These are phyloP conservation scores for Pseudococcus viburni DNA, from an alignment of 2,888 invertebrate species.

Conservation along the genomic window DNA sequence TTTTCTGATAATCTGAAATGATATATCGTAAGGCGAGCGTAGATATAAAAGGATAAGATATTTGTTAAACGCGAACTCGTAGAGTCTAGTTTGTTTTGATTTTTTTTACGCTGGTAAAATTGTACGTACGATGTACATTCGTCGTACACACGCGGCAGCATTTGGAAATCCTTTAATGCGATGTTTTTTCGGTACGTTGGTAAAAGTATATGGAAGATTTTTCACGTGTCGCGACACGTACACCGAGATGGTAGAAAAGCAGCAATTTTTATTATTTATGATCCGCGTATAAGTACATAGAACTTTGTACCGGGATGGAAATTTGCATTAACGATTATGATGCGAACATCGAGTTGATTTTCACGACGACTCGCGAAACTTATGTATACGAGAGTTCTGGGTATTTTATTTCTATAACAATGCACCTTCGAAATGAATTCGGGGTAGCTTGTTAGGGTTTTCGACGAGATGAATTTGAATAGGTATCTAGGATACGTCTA, in stretches of 20 bases:
- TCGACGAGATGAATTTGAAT: not conserved
- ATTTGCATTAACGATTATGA: slow-evolving; percentile 22
- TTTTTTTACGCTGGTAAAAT: not conserved
- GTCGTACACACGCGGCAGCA: not conserved
- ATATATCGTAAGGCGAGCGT: slow-evolving; percentile 9
- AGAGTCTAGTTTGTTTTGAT: slow-evolving; percentile 47
- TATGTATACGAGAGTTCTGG: not conserved
- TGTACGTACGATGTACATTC: not conserved
- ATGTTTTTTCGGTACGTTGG: slow-evolving; percentile 29
- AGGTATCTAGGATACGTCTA: not conserved
- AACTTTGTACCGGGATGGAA: slow-evolving; percentile 15
- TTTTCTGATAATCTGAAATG: slow-evolving; percentile 43
- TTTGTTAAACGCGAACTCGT: slow-evolving; percentile 34
- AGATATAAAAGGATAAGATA: slow-evolving; percentile 1
- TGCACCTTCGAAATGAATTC: slow-evolving; percentile 11
- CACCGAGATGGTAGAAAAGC: not conserved
- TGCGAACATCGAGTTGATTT: slow-evolving; percentile 18
- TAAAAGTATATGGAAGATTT: slow-evolving; percentile 31
- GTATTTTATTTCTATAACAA: not conserved
- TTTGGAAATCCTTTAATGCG: slow-evolving; percentile 50
- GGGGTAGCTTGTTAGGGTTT: not conserved
- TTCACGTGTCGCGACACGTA: slow-evolving; percentile 46
- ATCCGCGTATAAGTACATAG: slow-evolving; percentile 26
- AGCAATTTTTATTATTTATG: slow-evolving; percentile 40
- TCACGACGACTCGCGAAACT: slow-evolving; percentile 17